phyloP scores from a whole-genome alignment of 2,113 vertebrate species.

The Excalfactoria chinensis region DNA sequence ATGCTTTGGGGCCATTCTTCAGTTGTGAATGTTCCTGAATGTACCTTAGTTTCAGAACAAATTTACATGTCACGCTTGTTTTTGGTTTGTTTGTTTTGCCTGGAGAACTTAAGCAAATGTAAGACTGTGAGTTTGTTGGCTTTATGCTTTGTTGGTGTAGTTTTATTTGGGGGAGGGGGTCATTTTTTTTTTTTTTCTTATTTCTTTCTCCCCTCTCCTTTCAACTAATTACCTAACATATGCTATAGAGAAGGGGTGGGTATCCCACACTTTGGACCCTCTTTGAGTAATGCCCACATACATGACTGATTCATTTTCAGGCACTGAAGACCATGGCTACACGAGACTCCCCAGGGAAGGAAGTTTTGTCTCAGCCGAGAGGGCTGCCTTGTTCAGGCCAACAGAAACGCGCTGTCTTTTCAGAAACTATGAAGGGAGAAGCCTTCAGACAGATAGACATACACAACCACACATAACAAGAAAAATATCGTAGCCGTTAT shows the following conservation, averaged over 20 bases:
- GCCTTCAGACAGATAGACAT: neutral
- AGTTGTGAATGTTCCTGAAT: neutral
- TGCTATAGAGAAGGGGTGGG: accelerated
- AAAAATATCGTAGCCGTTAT: neutral
- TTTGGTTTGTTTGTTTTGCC: neutral
- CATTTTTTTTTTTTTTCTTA: neutral
- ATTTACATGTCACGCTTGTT: neutral
- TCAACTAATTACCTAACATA: neutral
- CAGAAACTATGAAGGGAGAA: neutral
- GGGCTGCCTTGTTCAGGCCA: neutral
- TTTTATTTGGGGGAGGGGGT: too few relatives aligned
- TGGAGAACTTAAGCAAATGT: neutral
- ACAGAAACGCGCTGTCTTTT: neutral
- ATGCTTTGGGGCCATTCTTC: neutral
- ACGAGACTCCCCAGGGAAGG: neutral
- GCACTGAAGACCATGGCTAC: neutral
- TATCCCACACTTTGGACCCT: neutral
- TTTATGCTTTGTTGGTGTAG: neutral
- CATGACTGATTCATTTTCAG: neutral
- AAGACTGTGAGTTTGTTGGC: neutral
- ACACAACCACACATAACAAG: accelerated
- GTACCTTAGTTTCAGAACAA: neutral
- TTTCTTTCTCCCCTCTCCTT: too few relatives aligned
- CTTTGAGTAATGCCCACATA: neutral
- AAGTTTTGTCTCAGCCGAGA: neutral